These are phyloP conservation scores for Calephelis nemesis DNA, from an alignment of 1,140 invertebrate species.

Conservation along the genomic window DNA sequence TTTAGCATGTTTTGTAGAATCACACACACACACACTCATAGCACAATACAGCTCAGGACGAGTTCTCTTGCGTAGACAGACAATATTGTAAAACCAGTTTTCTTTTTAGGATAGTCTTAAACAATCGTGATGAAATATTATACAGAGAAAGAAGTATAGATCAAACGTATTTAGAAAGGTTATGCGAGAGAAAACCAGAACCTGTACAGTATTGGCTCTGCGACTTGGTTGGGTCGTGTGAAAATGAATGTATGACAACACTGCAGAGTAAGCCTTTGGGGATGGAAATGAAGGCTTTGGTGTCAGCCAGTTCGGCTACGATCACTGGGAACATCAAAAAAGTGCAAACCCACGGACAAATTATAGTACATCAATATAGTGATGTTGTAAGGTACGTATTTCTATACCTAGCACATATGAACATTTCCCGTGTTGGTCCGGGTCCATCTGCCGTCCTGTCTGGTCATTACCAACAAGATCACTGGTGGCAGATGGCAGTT, in stretches of 20 bases:
- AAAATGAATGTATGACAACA: slow-evolving; percentile 89
- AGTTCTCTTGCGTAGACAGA: background rate
- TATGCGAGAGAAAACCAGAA: slow-evolving; percentile 70
- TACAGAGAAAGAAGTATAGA: slow-evolving; percentile 72
- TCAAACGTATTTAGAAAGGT: slow-evolving; percentile 63
- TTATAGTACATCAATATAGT: slow-evolving; percentile 76
- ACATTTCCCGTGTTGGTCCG: too few relatives aligned
- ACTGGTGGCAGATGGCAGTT: background rate
- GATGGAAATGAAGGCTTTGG: slow-evolving; percentile 75
- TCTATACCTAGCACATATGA: background rate
- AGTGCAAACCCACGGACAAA: slow-evolving; percentile 77
- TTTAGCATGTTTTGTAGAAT: too few relatives aligned
- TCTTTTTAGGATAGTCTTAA: slow-evolving; percentile 59
- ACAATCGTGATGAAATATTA: slow-evolving; percentile 66
- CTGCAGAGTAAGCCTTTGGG: slow-evolving; percentile 88
- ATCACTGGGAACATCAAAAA: slow-evolving; percentile 78
- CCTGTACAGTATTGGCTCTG: slow-evolving; percentile 82
- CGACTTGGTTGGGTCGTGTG: slow-evolving; percentile 83
- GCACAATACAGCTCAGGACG: too few relatives aligned
- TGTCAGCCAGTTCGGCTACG: slow-evolving; percentile 72
- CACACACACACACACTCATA: too few relatives aligned
- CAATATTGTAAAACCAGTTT: slow-evolving; percentile 17
- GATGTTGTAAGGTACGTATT: slow-evolving; percentile 69
- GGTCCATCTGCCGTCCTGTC: too few relatives aligned
- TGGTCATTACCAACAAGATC: background rate